Evolutionary conservation across 2,113 vertebrate species (phyloP), one percentile per base, ranked within the genome.

Genomic region (Stercorarius parasiticus): DNA sequence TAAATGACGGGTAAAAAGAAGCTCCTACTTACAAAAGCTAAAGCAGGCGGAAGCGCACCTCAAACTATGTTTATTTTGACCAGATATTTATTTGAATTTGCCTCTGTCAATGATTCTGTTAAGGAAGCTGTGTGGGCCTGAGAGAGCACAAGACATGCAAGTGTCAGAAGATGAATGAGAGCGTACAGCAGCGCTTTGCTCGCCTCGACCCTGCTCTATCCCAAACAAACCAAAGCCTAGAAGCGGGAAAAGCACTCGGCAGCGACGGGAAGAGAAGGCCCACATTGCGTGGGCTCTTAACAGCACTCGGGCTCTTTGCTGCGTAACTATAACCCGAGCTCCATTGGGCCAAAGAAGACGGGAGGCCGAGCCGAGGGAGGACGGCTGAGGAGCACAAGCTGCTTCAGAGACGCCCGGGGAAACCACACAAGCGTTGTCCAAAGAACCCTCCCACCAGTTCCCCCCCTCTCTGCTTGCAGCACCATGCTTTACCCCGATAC

Each of bases 401-500:
- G 53, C 13, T 16, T 5, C 55, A n/a, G 55, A 66, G 40, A 23
- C 5, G 0, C 40, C 16, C 56, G 6, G 10, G 6, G 36, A 59
- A 59, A 17, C 19, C 1, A 2, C 34, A 13, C 4, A 6, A 49
- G 30, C 8, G 4, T 5, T 23, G 7, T 2, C 64, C 34, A 56
- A 11, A 10, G 10, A 40, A 88, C 49, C 36, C 80, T 36, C 71
- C 6, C 15, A 5, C 19, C 34, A 0, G 20, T 23, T 21, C n/a
- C 76, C 32, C 73, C 6, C 4, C 23, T 6, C 79, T n/a, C 3
- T 32, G 72, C 34, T 14, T 1, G 21, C 55, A 40, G 20, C 77
- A 15, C 47, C 64, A 0, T 8, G 0, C 9, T 14, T 8, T 1
- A 5, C 19, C 64, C 69, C 1, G 15, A 2, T 4, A 9, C 64